Conservation (phyloP, 2,888 invertebrate species). For the Spicauda simplicius region DNA sequence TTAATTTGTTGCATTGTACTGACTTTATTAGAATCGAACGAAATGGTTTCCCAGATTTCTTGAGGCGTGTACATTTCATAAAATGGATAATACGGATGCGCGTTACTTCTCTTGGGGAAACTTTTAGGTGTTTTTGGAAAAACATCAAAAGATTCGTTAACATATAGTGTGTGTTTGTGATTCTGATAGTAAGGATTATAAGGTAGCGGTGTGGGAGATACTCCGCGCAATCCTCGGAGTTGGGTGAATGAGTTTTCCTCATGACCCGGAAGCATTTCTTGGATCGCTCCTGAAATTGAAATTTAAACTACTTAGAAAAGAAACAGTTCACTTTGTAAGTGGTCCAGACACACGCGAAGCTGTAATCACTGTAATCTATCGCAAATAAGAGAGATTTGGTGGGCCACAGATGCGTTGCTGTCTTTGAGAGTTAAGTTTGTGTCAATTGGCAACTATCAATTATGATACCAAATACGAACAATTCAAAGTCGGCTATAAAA, state of each 20-base stretch:
- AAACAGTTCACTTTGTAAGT: too few species aligned
- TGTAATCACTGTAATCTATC: too few species aligned
- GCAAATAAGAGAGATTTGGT: too few species aligned
- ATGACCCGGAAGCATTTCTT: background rate
- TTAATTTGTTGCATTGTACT: background rate
- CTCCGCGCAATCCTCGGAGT: background rate
- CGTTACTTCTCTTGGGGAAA: background rate
- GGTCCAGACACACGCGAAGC: too few species aligned
- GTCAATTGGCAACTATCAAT: too few species aligned
- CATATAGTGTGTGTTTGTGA: background rate
- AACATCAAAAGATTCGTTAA: background rate
- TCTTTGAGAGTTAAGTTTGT: too few species aligned
- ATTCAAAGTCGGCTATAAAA: too few species aligned
- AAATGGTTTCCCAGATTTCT: background rate
- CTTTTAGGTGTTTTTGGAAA: background rate
- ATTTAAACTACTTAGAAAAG: too few species aligned
- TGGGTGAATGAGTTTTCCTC: background rate
- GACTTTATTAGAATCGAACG: background rate
- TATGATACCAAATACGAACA: too few species aligned
- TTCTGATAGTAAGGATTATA: background rate
- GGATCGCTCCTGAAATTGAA: background rate
- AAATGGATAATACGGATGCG: background rate
- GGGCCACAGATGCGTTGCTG: too few species aligned
- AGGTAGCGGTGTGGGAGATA: background rate
- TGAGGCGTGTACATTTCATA: background rate